Percentiles rank a stretch among this genome's conserved stretches.
phyloP scores from a whole-genome alignment of 2,113 vertebrate species.

The Columba janthina region DNA sequence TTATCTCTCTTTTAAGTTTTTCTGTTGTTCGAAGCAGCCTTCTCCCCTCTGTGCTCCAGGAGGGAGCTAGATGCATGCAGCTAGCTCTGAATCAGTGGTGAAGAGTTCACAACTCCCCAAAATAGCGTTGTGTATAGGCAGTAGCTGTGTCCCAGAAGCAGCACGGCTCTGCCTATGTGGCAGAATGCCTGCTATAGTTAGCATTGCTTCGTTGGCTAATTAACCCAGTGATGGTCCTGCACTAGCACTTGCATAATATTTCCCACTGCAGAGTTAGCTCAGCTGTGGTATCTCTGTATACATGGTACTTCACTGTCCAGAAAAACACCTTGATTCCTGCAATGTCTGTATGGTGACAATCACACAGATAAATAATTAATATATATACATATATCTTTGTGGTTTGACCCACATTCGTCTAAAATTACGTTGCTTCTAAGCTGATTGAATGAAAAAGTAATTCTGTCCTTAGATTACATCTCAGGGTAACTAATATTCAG shows the following conservation, averaged over 20 bases:
- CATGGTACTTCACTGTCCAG: neutral
- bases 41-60: neutral
- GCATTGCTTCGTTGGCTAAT: conserved; percentile 17
- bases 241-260: neutral
- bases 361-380: neutral
- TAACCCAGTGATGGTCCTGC: neutral
- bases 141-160: conserved; percentile 4
- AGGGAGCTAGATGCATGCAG: neutral
- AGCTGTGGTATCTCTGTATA: neutral
- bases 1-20: neutral
- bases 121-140: conserved; percentile 20
- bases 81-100: neutral
- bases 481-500: neutral
- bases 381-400: neutral
- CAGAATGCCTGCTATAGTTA: conserved; percentile 33
- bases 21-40: neutral
- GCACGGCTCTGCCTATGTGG: neutral
- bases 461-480: neutral
- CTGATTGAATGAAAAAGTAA: neutral
- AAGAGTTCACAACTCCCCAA: conserved; percentile 26
- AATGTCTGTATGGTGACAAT: neutral
- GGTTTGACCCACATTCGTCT: neutral
- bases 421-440: neutral
- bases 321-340: neutral
- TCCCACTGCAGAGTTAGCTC: neutral